Base-by-base conservation (phyloP, 2,113 vertebrate species). In the Podarcis raffonei region DNA sequence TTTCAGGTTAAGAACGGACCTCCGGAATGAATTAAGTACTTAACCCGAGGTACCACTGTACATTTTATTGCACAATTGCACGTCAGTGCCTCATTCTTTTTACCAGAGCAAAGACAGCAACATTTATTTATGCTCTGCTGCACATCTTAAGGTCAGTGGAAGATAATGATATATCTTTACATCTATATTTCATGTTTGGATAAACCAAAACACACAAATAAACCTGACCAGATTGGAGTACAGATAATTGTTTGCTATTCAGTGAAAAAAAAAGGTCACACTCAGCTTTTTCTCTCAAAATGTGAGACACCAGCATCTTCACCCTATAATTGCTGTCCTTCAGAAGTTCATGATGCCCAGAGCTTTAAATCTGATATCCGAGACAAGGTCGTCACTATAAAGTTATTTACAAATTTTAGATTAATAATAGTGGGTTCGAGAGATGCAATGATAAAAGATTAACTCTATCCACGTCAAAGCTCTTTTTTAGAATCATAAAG, bases 221-320 rank as follows among this genome's bases (percentile, higher is more conserved):
- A 53, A 53, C 48, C 48, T 53, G 48, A 53, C 89, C 90, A 92
- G 90, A 59, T 93, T 87, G 48, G 48, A 53, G 48, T 53, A 53
- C 48, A 53, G 48, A 53, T 53, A 53, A 53, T 11, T 53, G 48
- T 53, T 53, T 53, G 48, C 48, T 53, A 53, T 84, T 87, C 83
- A 94, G 91, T 93, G 30, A 53, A 91, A 96, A 95, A 95, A 89
- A 86, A 48, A 75, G 92, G 39, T 90, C 48, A 53, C 48, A 89
- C 81, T 96, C 91, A 96, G 94, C 94, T 94, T 81, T 95, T 94
- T 71, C 81, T 91, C 84, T n/a, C 72, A 79, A 25, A 32, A n/a
- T 4, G 20, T 32, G 2, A 82, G 39, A 91, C 84, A 89, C 86
- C 89, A 87, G 53, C 27, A 78, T 87, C 16, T 87, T 85, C 74